These are phyloP conservation scores for Microtus richardsoni DNA, from an alignment of 2,113 vertebrate genomes.

Conservation along the genomic window DNA sequence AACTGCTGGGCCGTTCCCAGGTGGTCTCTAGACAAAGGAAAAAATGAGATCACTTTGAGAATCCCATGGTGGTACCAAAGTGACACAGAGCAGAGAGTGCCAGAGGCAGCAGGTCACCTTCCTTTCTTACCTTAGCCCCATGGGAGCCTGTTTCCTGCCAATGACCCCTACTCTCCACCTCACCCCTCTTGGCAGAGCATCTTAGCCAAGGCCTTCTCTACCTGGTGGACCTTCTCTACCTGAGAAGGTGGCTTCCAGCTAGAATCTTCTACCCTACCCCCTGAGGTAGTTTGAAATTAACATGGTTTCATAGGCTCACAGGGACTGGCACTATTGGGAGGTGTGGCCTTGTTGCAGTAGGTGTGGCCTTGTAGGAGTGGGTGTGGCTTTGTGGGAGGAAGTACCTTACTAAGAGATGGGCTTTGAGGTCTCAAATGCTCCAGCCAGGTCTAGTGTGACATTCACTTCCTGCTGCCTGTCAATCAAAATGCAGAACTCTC, in stretches of 20 bases:
- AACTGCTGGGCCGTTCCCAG: slow-evolving; percentile 95
- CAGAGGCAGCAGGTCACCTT: too few species aligned
- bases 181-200: background rate
- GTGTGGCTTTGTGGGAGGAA: too few species aligned
- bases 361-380: too few species aligned
- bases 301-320: too few species aligned
- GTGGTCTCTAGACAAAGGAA: slow-evolving; percentile 92
- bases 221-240: background rate
- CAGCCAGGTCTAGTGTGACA: too few species aligned
- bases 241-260: background rate
- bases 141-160: background rate
- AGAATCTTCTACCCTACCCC: background rate
- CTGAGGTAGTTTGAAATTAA: too few species aligned
- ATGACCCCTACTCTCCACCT: background rate
- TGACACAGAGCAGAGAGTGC: background rate
- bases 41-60: slow-evolving; percentile 59
- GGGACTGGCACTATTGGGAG: too few species aligned
- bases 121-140: background rate
- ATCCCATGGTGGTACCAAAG: background rate
- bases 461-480: too few species aligned
- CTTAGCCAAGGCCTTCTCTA: background rate
- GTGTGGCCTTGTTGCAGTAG: too few species aligned
- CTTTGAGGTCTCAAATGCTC: too few species aligned
- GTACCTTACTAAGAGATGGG: too few species aligned
- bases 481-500: too few species aligned